phyloP scores from a whole-genome alignment of 2,113 vertebrate species.

The Leuciscus idus region DNA sequence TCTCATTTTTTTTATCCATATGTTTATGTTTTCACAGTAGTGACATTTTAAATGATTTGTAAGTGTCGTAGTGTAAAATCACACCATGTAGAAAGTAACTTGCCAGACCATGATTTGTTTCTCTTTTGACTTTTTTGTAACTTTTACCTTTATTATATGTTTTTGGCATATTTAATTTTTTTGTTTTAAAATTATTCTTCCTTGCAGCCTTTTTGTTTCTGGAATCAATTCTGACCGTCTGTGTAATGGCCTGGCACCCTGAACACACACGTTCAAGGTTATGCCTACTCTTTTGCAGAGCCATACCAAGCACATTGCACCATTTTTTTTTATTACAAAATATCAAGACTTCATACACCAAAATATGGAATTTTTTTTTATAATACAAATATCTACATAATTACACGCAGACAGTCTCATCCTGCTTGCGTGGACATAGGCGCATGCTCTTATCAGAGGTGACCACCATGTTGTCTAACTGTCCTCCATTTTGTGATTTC shows the following conservation, averaged over 20 bases:
- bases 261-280: constrained; percentile 27
- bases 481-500: constrained; percentile 81
- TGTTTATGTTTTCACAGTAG: neutral
- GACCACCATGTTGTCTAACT: constrained; percentile 76
- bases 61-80: neutral
- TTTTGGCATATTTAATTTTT: neutral
- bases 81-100: neutral
- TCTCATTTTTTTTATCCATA: neutral
- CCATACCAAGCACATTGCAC: neutral
- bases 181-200: neutral
- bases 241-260: constrained; percentile 27
- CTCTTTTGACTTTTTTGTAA: neutral
- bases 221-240: neutral
- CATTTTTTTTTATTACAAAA: neutral
- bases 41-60: neutral
- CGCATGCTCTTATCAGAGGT: constrained; percentile 44
- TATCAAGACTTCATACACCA: neutral
- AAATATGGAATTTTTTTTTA: neutral
- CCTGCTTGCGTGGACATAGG: neutral
- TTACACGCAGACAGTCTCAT: neutral
- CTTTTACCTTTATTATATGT: neutral
- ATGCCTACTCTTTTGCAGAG: constrained; percentile 5
- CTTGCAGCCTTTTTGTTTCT: constrained; percentile 23
- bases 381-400: neutral
- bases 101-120: neutral